Evolutionary conservation across 2,797 vertebrate genomes (phyloP).

Genomic region (Poeciliopsis presidionis): DNA sequence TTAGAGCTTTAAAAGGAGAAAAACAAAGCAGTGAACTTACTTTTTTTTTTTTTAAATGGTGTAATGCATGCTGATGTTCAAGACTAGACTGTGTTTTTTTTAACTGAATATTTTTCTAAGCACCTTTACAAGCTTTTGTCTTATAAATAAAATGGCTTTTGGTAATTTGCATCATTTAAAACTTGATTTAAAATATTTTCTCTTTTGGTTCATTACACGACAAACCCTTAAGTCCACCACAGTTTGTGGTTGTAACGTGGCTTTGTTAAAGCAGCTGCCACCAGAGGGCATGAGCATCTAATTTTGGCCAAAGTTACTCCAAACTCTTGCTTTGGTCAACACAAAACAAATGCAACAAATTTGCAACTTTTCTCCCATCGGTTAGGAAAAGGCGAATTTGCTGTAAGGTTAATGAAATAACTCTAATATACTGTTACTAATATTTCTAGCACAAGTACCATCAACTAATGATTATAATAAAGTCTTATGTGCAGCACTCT

Average conservation of each 20-base stretch:
- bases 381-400: background rate
- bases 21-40: background rate
- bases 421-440: background rate
- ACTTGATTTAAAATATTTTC: background rate
- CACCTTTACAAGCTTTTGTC: slow-evolving; percentile 15
- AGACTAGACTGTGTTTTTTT: background rate
- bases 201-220: background rate
- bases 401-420: background rate
- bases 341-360: background rate
- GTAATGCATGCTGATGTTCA: slow-evolving; percentile 3
- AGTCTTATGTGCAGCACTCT: background rate
- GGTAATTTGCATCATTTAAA: slow-evolving; percentile 2
- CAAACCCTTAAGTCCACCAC: background rate
- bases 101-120: background rate
- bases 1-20: slow-evolving; percentile 42
- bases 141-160: slow-evolving; percentile 13
- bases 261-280: slow-evolving; percentile 13
- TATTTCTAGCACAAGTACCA: background rate
- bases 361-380: background rate
- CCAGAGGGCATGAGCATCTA: slow-evolving; percentile 51
- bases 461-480: background rate
- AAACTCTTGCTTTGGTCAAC: background rate
- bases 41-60: background rate
- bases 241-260: background rate
- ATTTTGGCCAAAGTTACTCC: background rate